A percentile compares a stretch with the other conserved stretches of the same genome.
These are phyloP conservation scores for Caenorhabditis tropicalis DNA, from an alignment of 1,140 invertebrate species.

Conservation along the genomic window DNA sequence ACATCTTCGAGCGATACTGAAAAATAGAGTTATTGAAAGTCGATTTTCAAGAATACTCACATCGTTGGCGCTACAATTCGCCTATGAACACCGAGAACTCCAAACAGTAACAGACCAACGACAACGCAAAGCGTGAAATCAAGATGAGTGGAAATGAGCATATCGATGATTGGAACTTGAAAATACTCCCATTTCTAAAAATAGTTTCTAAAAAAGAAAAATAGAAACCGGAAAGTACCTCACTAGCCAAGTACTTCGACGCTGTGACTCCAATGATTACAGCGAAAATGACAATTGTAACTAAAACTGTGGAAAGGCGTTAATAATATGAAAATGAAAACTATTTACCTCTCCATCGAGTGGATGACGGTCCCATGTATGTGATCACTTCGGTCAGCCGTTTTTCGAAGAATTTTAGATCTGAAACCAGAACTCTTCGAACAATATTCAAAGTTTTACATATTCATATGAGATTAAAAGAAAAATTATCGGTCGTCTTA, in stretches of 20 bases:
- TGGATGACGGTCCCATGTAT: constrained; percentile 87
- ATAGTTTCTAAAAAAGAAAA: no score
- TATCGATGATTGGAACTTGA: constrained; percentile 84
- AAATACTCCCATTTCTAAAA: constrained; percentile 29
- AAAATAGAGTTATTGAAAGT: background rate
- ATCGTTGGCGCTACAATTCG: constrained; percentile 94
- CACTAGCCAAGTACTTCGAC: background rate
- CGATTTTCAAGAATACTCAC: constrained; percentile 75
- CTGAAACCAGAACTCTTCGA: constrained; percentile 80
- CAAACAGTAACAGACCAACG: constrained; percentile 81
- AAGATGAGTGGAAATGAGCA: constrained; percentile 87
- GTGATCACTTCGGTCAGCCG: constrained; percentile 93
- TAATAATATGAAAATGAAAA: background rate
- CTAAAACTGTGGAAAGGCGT: constrained; percentile 33
- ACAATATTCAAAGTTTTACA: no score
- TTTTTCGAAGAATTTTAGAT: constrained; percentile 94
- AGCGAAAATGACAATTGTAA: constrained; percentile 45
- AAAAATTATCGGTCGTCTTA: background rate
- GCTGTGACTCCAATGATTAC: constrained; percentile 20
- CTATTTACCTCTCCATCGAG: constrained; percentile 85
- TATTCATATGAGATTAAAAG: no score
- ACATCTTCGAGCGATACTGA: constrained; percentile 82
- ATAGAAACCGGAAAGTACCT: background rate
- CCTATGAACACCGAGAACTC: constrained; percentile 89
- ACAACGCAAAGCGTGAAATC: constrained; percentile 91